Evolutionary conservation across 2,888 invertebrate genomes (phyloP), one percentile per base, ranked within the genome.

Genomic region (Lacanobia oleracea): DNA sequence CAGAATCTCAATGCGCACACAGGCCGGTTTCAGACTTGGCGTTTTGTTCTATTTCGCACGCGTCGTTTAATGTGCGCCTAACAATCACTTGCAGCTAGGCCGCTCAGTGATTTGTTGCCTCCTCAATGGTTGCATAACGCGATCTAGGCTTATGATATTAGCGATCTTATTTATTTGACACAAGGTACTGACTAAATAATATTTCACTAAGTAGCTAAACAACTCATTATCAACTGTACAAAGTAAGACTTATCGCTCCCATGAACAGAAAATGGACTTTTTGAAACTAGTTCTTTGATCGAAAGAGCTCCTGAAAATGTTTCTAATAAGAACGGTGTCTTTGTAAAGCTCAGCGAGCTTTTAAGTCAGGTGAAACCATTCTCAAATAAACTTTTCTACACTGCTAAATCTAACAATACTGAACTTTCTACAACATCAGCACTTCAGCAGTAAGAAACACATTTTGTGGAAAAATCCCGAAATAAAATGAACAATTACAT

Each of bases 11-110:
- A 85, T 81, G 72, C 79, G 75, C 67, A 67, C 77, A 84, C 79
- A 88, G 89, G 87, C 82, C 43, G 40, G 70, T 48, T 79, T 81
- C 85, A 82, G 81, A 67, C 86, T 75, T 65, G 43, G 67, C 77
- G 86, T 89, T 90, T 90, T 92, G 89, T 87, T 91, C 87, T 92
- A 89, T 93, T 93, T 88, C 82, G 83, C 81, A 85, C 83, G 88
- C 88, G 88, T 88, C 89, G 82, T 87, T 90, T 89, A 90, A 89
- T 89, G 89, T 91, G 89, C 90, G 90, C 90, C 88, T 88, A 91
- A 91, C 91, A 91, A 90, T 91, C 88, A 88, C 86, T 91, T 89
- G 88, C 87, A 88, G 88, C 77, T 78, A 86, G 85, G 56, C 69
- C 67, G 81, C 81, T 85, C 75, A 68, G 72, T 88, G 87, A 88